Evolutionary conservation across 2,113 vertebrate species (phyloP).

Genomic region (Athene cunicularia): DNA sequence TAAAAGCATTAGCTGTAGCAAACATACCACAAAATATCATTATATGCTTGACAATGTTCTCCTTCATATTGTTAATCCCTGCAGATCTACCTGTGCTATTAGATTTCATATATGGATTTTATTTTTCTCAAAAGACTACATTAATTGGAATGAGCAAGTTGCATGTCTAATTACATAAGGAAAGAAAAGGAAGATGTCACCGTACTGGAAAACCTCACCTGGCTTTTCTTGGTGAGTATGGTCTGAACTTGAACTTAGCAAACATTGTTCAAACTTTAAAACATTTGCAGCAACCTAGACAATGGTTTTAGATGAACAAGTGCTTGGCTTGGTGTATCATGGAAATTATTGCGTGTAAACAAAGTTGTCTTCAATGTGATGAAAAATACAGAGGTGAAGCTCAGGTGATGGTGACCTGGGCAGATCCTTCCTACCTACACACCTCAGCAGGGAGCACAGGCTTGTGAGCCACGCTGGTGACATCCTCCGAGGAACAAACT

Average conservation of each 20-base stretch:
- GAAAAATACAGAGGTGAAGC: not conserved
- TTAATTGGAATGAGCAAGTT: slow-evolving; percentile 20
- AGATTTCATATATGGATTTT: slow-evolving; percentile 29
- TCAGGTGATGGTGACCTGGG: not conserved
- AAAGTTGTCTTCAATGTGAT: not conserved
- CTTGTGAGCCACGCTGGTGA: fast-evolving
- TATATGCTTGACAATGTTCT: slow-evolving; percentile 50
- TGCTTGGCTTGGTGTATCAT: not conserved
- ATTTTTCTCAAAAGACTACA: not conserved
- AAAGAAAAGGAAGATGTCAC: not conserved
- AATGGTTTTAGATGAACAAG: not conserved
- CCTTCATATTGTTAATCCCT: slow-evolving; percentile 32
- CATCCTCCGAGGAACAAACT: not conserved
- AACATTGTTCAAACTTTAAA: not conserved
- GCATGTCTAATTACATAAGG: not conserved
- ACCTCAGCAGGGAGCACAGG: not conserved
- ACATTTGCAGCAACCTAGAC: not conserved
- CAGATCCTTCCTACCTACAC: not conserved
- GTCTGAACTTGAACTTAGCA: not conserved
- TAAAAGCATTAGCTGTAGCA: slow-evolving; percentile 54
- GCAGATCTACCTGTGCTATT: slow-evolving; percentile 46
- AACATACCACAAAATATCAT: slow-evolving; percentile 49
- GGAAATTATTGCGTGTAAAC: not conserved
- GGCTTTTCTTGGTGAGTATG: not conserved
- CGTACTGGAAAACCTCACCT: not conserved